Percentiles rank a stretch among this genome's conserved stretches.
Conservation (phyloP, 2,888 invertebrate genomes). For the Fissipunctia ypsillon region DNA sequence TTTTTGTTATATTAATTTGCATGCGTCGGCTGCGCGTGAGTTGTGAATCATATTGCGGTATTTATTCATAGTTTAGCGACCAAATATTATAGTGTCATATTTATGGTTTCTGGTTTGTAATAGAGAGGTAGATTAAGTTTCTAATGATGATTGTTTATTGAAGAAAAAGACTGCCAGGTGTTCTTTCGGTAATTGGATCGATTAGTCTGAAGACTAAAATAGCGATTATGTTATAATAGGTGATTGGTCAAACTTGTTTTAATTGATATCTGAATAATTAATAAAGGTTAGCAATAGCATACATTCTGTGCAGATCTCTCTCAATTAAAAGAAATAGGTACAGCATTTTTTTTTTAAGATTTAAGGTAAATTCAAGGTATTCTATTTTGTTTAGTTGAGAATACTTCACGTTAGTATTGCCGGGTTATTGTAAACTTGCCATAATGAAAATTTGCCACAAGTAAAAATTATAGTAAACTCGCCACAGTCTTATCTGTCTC, state of each 20-base stretch:
- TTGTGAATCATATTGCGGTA: constrained; percentile 53
- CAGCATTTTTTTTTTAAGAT: background rate
- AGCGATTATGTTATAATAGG: constrained; percentile 14
- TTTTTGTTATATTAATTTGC: constrained; percentile 62
- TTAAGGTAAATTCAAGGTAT: background rate
- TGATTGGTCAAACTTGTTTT: constrained; percentile 13
- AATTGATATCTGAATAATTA: constrained; percentile 27
- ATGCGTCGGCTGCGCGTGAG: constrained; percentile 52
- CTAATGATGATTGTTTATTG: constrained; percentile 37
- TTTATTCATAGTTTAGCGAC: constrained; percentile 44
- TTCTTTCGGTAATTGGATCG: constrained; percentile 32
- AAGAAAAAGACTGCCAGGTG: constrained; percentile 33
- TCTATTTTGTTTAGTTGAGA: background rate
- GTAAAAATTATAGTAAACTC: too few species aligned
- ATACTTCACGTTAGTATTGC: too few species aligned
- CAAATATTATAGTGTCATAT: constrained; percentile 26
- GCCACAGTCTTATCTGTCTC: too few species aligned
- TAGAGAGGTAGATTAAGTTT: constrained; percentile 26
- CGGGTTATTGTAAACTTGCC: too few species aligned
- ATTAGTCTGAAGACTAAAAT: constrained; percentile 23
- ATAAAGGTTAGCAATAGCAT: constrained; percentile 9
- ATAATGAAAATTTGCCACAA: too few species aligned
- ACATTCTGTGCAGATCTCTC: background rate
- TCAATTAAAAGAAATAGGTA: background rate
- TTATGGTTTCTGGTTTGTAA: constrained; percentile 21